Evolutionary conservation across 2,113 vertebrate species (phyloP), one percentile per base, ranked within the genome.

Genomic region (Tachycineta bicolor): DNA sequence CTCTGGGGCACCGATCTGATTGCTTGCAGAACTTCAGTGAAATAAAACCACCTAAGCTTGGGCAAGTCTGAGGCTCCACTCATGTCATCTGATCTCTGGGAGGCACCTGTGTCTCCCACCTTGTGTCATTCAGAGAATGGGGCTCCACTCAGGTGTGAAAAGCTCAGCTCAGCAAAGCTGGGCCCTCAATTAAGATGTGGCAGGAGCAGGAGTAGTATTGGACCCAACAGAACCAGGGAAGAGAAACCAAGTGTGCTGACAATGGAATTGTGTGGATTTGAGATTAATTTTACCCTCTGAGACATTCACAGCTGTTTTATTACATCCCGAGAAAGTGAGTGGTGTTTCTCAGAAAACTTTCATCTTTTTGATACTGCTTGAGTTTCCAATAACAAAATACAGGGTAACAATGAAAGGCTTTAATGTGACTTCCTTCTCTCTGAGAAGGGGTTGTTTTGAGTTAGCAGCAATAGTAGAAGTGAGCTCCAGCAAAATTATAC

Each of bases 381-480:
- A 56, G 26, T 94, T 97, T 77, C 60, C 70, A 52, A 10, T 74
- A 77, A 89, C 87, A 80, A 90, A 96, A 77, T 41, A 26, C 43
- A 49, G 47, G 77, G 34, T 75, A 83, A 37, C 44, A 73, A 15
- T 58, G 81, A 64, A 87, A 94, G 52, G 20, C 71, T 94, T 93
- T 58, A 76, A 28, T 84, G 11, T 6, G 21, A 39, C 16, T 77
- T 59, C n/a, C 53, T 63, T 44, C 44, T 59, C 67, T 71, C 67
- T 67, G 50, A 71, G 76, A 25, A 77, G n/a, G 76, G 87, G 14
- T 95, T 94, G 75, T 44, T 96, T 75, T 63, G 87, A 78, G 70
- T 93, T 94, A 68, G 71, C 56, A 41, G 69, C 55, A 68, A 39
- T 78, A 77, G 86, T 9, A 89, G 83, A 64, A 75, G n/a, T 10